Percentiles rank a stretch among this genome's conserved stretches.
Evolutionary conservation across 1,140 invertebrate species (phyloP).

Genomic region (Lepidurus packardi): DNA sequence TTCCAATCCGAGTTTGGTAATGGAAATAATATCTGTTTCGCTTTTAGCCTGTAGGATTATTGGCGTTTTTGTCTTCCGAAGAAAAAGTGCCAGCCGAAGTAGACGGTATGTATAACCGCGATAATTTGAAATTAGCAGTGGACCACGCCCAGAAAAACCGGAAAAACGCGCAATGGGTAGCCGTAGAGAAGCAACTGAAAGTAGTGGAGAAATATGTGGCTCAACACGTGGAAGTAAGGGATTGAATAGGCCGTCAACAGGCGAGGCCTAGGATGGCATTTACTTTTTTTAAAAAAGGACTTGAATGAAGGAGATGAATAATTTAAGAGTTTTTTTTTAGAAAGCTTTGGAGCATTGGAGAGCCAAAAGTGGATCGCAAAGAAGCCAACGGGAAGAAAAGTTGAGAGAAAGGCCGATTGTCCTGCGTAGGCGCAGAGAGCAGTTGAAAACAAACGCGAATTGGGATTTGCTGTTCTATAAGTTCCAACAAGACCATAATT

Average conservation of each 20-base stretch:
- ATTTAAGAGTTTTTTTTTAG: conserved; percentile 11
- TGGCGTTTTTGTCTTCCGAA: conserved; percentile 81
- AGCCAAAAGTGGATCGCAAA: conserved; percentile 59
- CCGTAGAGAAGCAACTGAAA: conserved; percentile 62
- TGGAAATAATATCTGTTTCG: conserved; percentile 34
- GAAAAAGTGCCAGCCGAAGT: conserved; percentile 71
- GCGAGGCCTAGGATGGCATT: too few relatives aligned
- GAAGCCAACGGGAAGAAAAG: conserved; percentile 51
- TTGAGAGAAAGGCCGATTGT: conserved; percentile 72
- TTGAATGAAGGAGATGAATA: too few relatives aligned
- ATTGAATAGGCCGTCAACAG: background rate
- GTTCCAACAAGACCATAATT: conserved; percentile 88
- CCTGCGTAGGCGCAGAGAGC: conserved; percentile 77
- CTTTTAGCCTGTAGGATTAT: conserved; percentile 70
- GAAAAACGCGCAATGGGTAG: conserved; percentile 58
- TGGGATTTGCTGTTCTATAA: conserved; percentile 92
- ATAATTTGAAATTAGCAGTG: conserved; percentile 77
- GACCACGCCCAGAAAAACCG: conserved; percentile 61
- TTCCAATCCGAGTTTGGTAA: background rate
- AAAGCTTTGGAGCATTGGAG: conserved; percentile 86
- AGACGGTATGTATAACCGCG: conserved; percentile 73
- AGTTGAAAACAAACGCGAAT: conserved; percentile 87
- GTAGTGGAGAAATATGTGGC: conserved; percentile 57
- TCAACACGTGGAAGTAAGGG: conserved; percentile 61
- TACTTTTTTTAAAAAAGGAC: too few relatives aligned